phyloP scores from a whole-genome alignment of 2,888 invertebrate species.

The Octonoba sinensis region DNA sequence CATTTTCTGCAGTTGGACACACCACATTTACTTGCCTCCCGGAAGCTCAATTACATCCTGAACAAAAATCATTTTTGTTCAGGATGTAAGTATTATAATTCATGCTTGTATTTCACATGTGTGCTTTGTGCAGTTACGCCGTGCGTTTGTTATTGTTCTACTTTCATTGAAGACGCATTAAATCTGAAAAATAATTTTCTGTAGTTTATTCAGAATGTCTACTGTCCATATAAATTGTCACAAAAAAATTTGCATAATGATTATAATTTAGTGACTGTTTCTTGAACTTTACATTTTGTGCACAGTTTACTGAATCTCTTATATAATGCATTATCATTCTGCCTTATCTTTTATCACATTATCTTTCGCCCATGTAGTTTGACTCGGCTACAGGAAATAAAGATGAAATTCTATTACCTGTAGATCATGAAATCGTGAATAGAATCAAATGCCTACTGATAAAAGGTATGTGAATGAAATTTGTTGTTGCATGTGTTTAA shows the following conservation, averaged over 20 bases:
- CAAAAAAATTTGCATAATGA: neutral
- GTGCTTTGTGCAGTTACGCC: no score
- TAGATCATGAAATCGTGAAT: slow-evolving; percentile 72
- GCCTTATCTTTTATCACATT: neutral
- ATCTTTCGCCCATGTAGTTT: slow-evolving; percentile 3
- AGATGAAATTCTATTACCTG: slow-evolving; percentile 71
- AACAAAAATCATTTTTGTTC: no score
- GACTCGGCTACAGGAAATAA: neutral
- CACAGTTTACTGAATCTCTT: neutral
- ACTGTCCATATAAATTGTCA: neutral
- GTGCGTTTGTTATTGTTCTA: no score
- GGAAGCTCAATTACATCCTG: no score
- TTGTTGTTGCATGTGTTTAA: neutral
- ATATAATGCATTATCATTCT: neutral
- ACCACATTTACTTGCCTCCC: no score
- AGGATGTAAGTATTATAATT: no score
- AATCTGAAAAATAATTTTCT: no score
- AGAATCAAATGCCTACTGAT: slow-evolving; percentile 12
- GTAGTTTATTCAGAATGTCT: no score
- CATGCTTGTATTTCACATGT: no score
- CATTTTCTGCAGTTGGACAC: no score
- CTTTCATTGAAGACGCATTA: no score
- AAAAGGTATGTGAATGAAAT: slow-evolving; percentile 21
- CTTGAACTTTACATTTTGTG: neutral
- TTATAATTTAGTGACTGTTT: no score